Base-by-base conservation (phyloP, 35 echinoderm and acorn worm genomes). In the Eucidaris tribuloides region DNA sequence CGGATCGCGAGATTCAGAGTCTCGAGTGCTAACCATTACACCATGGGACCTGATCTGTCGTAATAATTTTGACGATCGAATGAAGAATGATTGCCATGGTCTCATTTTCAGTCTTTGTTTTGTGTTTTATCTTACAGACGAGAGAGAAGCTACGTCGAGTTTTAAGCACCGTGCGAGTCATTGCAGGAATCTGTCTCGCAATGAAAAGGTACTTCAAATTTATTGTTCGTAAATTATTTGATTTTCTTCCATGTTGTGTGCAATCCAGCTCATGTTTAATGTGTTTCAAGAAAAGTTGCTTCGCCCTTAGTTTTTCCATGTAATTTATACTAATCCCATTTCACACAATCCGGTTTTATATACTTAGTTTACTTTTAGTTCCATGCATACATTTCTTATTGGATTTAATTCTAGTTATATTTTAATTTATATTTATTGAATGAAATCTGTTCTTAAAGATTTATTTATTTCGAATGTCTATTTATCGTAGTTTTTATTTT, bases 1-100 rank as follows among this genome's bases (percentile, higher is more conserved):
- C 89, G 89, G 89, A 91, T 91, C 89, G 74, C 89, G 82, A 85
- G 89, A 91, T 91, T 86, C 89, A 91, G 82, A 91, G 89, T 91
- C 89, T 85, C 82, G 82, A 91, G 89, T 91, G 89, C 89, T 91
- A 91, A 91, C 82, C 89, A 49, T 91, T 91, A 91, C 89, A 91
- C 89, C 89, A 91, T 91, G 82, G 82, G 7, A 74, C 68, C 68
- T n/a, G 48, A n/a, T n/a, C n/a, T n/a, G n/a, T n/a, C n/a, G n/a
- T n/a, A n/a, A n/a, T n/a, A n/a, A n/a, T n/a, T n/a, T n/a, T n/a
- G n/a, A n/a, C n/a, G n/a, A n/a, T n/a, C n/a, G n/a, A n/a, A n/a
- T n/a, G n/a, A n/a, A n/a, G n/a, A n/a, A n/a, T n/a, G n/a, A n/a
- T n/a, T n/a, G n/a, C n/a, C n/a, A n/a, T n/a, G n/a, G n/a, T n/a